A percentile compares a stretch with the other conserved stretches of the same genome.
phyloP scores from a whole-genome alignment of 1,140 invertebrate species.

The Drosophila mojavensis region DNA sequence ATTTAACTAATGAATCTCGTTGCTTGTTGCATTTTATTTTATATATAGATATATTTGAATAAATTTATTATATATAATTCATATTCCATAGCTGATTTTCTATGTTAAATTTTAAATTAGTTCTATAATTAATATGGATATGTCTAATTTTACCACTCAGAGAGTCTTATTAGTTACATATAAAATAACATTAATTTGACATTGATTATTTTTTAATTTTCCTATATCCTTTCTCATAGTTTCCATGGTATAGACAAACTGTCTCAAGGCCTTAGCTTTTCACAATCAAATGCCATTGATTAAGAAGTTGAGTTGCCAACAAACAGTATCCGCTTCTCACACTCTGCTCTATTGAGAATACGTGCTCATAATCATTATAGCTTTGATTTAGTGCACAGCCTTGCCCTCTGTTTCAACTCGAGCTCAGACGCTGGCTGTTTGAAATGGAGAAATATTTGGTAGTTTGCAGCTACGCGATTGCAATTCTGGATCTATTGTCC shows the following conservation, averaged over 20 bases:
- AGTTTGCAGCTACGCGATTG: constrained; percentile 66
- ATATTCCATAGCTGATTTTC: too few relatives aligned
- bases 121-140: too few relatives aligned
- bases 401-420: constrained; percentile 31
- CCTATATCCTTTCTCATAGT: too few relatives aligned
- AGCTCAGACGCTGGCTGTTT: constrained; percentile 16
- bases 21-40: too few relatives aligned
- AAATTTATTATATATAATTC: background rate
- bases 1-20: too few relatives aligned
- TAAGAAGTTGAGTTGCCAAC: constrained; percentile 48
- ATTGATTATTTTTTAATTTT: too few relatives aligned
- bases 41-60: too few relatives aligned
- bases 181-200: too few relatives aligned
- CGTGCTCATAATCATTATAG: constrained; percentile 79
- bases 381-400: constrained; percentile 75
- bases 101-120: too few relatives aligned
- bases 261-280: constrained; percentile 32
- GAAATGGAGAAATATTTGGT: constrained; percentile 63
- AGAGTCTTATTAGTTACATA: too few relatives aligned
- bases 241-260: constrained; percentile 14
- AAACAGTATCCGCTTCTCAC: background rate
- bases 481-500: constrained; percentile 60
- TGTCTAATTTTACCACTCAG: too few relatives aligned
- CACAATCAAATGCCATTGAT: constrained; percentile 77
- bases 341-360: constrained; percentile 38